phyloP scores from a whole-genome alignment of 2,888 invertebrate species.

The Noctua janthe region DNA sequence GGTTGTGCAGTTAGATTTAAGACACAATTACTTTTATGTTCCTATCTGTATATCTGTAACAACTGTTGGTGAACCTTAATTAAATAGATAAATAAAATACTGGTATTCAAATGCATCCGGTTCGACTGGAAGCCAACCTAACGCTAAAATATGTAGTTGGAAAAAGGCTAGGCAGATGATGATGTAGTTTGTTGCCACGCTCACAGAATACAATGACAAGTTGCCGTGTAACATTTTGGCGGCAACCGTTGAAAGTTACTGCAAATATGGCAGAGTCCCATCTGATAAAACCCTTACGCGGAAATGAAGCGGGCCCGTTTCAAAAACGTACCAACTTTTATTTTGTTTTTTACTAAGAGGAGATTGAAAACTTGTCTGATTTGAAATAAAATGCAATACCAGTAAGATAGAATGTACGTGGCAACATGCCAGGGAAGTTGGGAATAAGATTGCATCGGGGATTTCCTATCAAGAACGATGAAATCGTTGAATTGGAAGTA shows the following conservation, averaged over 20 bases:
- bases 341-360: constrained; percentile 18
- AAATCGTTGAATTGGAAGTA: constrained; percentile 20
- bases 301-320: constrained; percentile 34
- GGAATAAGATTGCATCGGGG: constrained; percentile 26
- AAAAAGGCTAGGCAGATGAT: no score
- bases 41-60: no score
- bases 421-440: constrained; percentile 38
- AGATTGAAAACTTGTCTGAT: constrained; percentile 37
- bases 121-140: no score
- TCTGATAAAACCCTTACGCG: not conserved
- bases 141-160: no score
- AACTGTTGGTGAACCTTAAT: no score
- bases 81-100: no score
- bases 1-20: no score
- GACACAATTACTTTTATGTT: no score
- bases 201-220: not conserved
- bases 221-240: not conserved
- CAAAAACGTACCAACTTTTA: constrained; percentile 7
- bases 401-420: constrained; percentile 41
- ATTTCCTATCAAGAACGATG: constrained; percentile 9
- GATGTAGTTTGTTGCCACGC: no score
- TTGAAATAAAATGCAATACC: constrained; percentile 43
- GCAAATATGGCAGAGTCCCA: not conserved
- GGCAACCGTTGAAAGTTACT: not conserved
- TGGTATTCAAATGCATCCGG: no score